A percentile compares a stretch with the other conserved stretches of the same genome.
Conservation (phyloP, 37 sponge, comb jelly and placozoan species). For the Oscarella lobularis region DNA sequence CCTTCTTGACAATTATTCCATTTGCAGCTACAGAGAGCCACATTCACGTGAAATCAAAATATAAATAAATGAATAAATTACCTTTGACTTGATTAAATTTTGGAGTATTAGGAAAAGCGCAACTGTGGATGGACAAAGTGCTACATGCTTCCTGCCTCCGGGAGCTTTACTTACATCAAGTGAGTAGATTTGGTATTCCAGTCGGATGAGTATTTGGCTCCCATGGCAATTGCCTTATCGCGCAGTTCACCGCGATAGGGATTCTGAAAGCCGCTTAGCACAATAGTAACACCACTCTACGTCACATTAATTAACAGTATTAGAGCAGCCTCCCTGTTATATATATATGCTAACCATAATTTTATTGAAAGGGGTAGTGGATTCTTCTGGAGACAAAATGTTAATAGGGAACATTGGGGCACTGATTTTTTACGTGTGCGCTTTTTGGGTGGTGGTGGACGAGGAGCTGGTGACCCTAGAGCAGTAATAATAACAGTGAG, state of each 20-base stretch:
- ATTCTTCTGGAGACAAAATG: no score
- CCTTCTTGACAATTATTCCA: constrained; percentile 56
- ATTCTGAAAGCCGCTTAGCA: constrained; percentile 89
- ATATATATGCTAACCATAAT: no score
- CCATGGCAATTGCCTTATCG: constrained; percentile 62
- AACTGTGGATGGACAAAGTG: constrained; percentile 23
- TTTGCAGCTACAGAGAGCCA: constrained; percentile 3
- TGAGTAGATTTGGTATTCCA: constrained; percentile 73
- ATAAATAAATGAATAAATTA: neutral
- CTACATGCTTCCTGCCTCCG: neutral
- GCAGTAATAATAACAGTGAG: no score
- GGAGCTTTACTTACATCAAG: constrained; percentile 47
- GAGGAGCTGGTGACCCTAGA: no score
- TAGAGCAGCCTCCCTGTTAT: no score
- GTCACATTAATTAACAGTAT: no score
- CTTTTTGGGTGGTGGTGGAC: no score
- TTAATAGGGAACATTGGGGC: no score
- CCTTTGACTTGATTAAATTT: constrained; percentile 75
- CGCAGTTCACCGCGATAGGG: constrained; percentile 67
- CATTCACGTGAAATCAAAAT: neutral
- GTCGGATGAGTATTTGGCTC: constrained; percentile 60
- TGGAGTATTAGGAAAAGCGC: constrained; percentile 88
- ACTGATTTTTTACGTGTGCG: no score
- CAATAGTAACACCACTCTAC: constrained; percentile 58
- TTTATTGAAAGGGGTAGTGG: no score